A percentile compares a stretch with the other conserved stretches of the same genome.
These are phyloP conservation scores for Coccyzus lansbergi DNA, from an alignment of 2,797 vertebrate species.

Conservation along the genomic window DNA sequence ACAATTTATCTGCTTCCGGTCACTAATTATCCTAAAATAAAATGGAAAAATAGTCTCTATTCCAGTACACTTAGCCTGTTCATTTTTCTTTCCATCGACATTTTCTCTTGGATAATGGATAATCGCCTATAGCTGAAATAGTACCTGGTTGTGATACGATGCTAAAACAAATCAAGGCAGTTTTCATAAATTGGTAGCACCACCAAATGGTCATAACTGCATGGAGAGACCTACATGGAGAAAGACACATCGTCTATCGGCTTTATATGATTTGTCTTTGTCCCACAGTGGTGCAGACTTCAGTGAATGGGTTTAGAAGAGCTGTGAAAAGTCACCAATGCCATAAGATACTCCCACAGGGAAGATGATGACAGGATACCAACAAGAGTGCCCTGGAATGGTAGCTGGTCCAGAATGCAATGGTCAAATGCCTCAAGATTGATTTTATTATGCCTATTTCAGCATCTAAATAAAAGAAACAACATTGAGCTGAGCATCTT, in stretches of 20 bases:
- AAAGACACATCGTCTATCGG: background rate
- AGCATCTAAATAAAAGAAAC: background rate
- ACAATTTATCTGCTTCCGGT: background rate
- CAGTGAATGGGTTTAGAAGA: background rate
- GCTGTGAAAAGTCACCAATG: background rate
- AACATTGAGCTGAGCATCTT: background rate
- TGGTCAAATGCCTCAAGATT: background rate
- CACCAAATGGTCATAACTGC: slow-evolving; percentile 8
- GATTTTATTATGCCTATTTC: background rate
- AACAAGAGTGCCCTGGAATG: background rate
- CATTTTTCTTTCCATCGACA: background rate
- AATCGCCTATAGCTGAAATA: background rate
- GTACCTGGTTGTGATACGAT: background rate
- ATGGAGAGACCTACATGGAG: background rate
- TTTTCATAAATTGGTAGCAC: slow-evolving; percentile 37
- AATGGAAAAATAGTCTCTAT: background rate
- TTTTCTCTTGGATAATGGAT: background rate
- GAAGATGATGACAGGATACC: background rate
- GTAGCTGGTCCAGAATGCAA: background rate
- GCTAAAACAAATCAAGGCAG: background rate
- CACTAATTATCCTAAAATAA: background rate
- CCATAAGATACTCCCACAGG: background rate
- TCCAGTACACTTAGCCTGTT: background rate
- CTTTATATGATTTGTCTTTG: background rate
- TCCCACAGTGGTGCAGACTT: background rate